A percentile compares a stretch with the other conserved stretches of the same genome.
Conservation (phyloP, 2,888 invertebrate genomes). For the Disparrhopalites patrizii region DNA sequence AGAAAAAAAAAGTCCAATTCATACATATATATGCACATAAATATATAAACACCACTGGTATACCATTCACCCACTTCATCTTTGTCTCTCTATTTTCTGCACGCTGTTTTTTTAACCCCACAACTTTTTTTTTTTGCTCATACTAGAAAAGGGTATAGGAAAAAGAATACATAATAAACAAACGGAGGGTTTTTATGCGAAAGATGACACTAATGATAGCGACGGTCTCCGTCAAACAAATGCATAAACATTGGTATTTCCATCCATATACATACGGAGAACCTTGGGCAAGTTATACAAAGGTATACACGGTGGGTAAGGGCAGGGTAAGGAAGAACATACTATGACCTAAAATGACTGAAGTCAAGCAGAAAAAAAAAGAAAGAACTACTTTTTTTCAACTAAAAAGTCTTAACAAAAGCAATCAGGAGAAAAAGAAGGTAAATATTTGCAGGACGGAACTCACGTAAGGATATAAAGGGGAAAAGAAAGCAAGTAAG, state of each 20-base stretch:
- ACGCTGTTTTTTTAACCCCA: no score
- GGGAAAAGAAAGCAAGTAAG: not conserved
- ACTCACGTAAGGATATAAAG: not conserved
- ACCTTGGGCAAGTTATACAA: no score
- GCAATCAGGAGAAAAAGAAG: constrained; percentile 24
- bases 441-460: constrained; percentile 22
- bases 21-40: not conserved
- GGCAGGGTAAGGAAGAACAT: not conserved
- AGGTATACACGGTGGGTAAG: no score
- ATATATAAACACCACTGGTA: not conserved
- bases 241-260: no score
- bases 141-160: no score
- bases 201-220: no score
- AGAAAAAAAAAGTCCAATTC: not conserved
- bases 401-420: constrained; percentile 20
- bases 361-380: not conserved
- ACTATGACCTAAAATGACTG: not conserved
- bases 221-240: no score
- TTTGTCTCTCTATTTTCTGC: no score
- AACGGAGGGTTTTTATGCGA: constrained; percentile 3
- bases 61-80: no score
- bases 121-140: no score
- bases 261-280: no score
- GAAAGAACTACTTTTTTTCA: not conserved
- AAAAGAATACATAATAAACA: no score